Evolutionary conservation across 2,888 invertebrate species (phyloP).

Genomic region (Protula sp.): DNA sequence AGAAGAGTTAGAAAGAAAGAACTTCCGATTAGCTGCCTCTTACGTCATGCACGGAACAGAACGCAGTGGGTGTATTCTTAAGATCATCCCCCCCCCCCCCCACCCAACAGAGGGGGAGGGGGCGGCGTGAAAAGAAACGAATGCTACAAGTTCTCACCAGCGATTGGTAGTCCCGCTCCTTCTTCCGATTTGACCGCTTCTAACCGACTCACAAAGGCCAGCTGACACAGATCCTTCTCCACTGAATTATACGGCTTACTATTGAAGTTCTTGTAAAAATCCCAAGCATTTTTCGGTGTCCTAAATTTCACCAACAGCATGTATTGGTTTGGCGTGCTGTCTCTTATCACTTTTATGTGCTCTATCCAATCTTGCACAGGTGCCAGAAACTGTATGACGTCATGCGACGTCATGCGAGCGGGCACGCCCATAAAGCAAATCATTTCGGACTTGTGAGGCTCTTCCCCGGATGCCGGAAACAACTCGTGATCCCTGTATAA

Average conservation of each 20-base stretch:
- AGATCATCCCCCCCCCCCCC: no score
- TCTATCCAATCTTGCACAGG: conserved; percentile 83
- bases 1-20: no score
- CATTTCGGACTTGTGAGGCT: conserved; percentile 62
- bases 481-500: conserved; percentile 88
- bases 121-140: no score
- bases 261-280: conserved; percentile 89
- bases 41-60: no score
- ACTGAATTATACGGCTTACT: conserved; percentile 88
- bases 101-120: no score
- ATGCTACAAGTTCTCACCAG: background rate
- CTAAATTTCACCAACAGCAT: conserved; percentile 89
- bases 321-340: conserved; percentile 85
- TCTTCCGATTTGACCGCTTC: conserved; percentile 73
- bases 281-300: conserved; percentile 65
- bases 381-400: conserved; percentile 87
- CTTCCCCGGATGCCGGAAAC: conserved; percentile 39
- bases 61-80: no score
- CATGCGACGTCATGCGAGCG: conserved; percentile 69
- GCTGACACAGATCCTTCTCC: conserved; percentile 86
- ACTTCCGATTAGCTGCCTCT: no score
- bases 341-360: conserved; percentile 84
- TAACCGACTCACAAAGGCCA: conserved; percentile 90
- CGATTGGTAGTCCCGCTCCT: conserved; percentile 40
- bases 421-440: conserved; percentile 53